phyloP scores from a whole-genome alignment of 2,113 vertebrate genomes.

The Chrysochloris asiatica region DNA sequence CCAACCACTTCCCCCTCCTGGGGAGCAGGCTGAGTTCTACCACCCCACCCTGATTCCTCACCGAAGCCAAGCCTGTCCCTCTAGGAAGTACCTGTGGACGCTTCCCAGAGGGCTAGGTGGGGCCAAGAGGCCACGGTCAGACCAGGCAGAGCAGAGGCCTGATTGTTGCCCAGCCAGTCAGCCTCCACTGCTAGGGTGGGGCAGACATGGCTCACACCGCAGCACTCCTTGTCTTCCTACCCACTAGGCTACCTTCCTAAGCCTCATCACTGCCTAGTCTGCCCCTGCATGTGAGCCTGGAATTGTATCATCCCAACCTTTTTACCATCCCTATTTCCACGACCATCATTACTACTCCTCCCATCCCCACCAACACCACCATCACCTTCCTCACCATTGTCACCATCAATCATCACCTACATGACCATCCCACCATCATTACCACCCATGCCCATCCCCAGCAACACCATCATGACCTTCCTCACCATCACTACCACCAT shows the following conservation, averaged over 20 bases:
- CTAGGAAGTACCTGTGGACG: fast-evolving
- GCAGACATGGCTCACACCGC: no score
- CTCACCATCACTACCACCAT: neutral
- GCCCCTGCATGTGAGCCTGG: neutral
- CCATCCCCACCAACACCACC: neutral
- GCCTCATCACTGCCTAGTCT: neutral
- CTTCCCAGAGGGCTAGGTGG: neutral
- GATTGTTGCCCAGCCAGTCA: no score
- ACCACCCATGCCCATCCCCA: neutral
- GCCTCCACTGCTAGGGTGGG: neutral
- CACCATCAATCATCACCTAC: neutral
- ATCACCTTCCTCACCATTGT: neutral
- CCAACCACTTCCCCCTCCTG: neutral
- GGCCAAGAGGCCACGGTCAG: neutral
- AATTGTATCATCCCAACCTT: no score
- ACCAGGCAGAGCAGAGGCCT: neutral
- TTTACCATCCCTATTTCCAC: neutral
- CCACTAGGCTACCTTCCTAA: neutral
- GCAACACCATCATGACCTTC: no score
- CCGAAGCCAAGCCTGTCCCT: neutral
- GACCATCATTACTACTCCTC: neutral
- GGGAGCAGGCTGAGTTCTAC: neutral
- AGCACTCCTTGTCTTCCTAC: neutral
- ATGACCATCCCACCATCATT: no score
- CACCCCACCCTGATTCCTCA: neutral